phyloP scores from a whole-genome alignment of 2,888 invertebrate genomes.

The Drosophila helvetica region DNA sequence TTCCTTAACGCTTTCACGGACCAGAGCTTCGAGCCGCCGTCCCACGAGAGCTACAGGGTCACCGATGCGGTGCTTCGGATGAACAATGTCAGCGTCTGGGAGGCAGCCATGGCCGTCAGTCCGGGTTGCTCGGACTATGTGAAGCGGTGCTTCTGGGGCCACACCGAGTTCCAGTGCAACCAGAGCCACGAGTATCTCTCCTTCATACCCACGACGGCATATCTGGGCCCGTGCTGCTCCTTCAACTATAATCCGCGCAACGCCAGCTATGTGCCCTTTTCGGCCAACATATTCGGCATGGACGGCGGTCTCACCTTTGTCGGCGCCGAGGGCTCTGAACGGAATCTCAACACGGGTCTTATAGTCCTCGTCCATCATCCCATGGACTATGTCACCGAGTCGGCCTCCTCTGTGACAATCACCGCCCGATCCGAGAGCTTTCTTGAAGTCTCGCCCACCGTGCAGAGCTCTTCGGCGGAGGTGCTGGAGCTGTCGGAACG shows the following conservation, averaged over 20 bases:
- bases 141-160: constrained; percentile 83
- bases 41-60: constrained; percentile 59
- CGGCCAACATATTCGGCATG: constrained; percentile 82
- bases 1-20: constrained; percentile 82
- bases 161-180: constrained; percentile 79
- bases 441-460: constrained; percentile 82
- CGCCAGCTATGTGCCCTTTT: constrained; percentile 80
- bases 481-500: constrained; percentile 80
- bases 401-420: constrained; percentile 81
- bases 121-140: constrained; percentile 82
- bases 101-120: constrained; percentile 80
- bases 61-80: constrained; percentile 76
- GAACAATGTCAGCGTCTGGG: constrained; percentile 81
- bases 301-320: constrained; percentile 81
- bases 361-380: constrained; percentile 83
- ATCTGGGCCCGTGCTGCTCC: constrained; percentile 82
- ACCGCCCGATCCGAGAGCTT: constrained; percentile 82
- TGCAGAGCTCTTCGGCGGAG: constrained; percentile 80
- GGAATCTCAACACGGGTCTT: constrained; percentile 81
- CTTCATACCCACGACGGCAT: constrained; percentile 82
- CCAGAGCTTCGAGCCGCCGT: constrained; percentile 73
- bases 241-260: constrained; percentile 83
- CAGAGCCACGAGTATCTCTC: constrained; percentile 80
- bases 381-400: constrained; percentile 82
- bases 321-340: constrained; percentile 82